Conservation (phyloP, 2,797 vertebrate genomes). For the Pipistrellus pipistrellus region DNA sequence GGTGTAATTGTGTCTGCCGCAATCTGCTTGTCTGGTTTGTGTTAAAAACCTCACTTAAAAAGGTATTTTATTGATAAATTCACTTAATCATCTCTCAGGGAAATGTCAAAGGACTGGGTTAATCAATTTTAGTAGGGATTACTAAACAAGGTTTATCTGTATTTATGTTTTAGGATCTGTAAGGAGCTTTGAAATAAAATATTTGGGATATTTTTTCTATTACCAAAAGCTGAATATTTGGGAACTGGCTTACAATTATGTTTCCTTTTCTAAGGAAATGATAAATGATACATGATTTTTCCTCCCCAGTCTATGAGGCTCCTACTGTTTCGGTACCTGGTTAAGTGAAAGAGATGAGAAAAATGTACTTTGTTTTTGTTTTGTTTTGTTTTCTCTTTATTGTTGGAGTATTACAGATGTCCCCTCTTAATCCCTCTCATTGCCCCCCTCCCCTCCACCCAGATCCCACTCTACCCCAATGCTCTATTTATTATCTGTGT, state of each 20-base stretch:
- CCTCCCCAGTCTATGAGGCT: neutral
- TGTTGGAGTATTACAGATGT: too few relatives aligned
- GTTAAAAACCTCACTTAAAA: constrained; percentile 38
- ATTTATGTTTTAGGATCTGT: constrained; percentile 31
- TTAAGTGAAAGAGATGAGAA: constrained; percentile 3
- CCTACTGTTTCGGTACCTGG: neutral
- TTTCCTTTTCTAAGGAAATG: constrained; percentile 23
- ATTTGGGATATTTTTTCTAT: constrained; percentile 37
- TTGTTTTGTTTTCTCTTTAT: too few relatives aligned
- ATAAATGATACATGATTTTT: neutral
- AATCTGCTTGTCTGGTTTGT: neutral
- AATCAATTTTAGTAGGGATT: constrained; percentile 29
- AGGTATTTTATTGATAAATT: too few relatives aligned
- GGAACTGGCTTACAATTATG: constrained; percentile 17
- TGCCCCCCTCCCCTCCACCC: too few relatives aligned
- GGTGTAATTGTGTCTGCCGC: neutral
- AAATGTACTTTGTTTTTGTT: neutral
- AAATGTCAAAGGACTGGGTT: constrained; percentile 20
- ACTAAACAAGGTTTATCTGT: neutral
- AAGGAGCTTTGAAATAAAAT: neutral
- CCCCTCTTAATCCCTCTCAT: too few relatives aligned
- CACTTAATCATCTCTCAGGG: constrained; percentile 14
- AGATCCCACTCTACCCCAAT: too few relatives aligned
- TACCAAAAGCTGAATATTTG: constrained; percentile 33
- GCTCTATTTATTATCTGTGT: too few relatives aligned